Evolutionary conservation across 2,113 vertebrate genomes (phyloP), one percentile per base, ranked within the genome.

Genomic region (Chaetodon auriga): DNA sequence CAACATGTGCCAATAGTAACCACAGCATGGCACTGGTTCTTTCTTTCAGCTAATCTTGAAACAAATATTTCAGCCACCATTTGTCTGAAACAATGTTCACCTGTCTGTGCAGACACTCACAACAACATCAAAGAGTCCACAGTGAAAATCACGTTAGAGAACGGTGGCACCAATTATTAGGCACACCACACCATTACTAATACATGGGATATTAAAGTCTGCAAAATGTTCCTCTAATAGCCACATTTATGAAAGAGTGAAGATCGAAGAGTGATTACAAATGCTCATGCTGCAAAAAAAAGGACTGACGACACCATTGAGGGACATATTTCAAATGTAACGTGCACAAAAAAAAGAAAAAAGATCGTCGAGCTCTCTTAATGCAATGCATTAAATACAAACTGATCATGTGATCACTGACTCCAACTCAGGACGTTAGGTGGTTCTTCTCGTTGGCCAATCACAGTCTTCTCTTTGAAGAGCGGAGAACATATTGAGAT

Each of bases 391-490:
- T 15, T 15, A 2, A 18, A 79, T 7, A 11, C 46, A 60, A 18
- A 48, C 6, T 66, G 63, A 68, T 51, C 21, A 53, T 43, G 30
- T 35, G 61, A 4, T 57, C 69, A 45, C 4, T 18, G 41, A 21
- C 60, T 46, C 53, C 55, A 46, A 19, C 19, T 72, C n/a, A 58
- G 13, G 6, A 41, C 3, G 19, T 9, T 13, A 30, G 61, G 53
- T 25, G 36, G 45, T 60, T 4, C n/a, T 66, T 72, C 46, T 73
- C 13, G 4, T 38, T 60, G 57, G 66, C 85, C 85, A 87, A 87
- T 87, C 77, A 45, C 8, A 77, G 49, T 49, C 60, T 53, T 66
- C n/a, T 55, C 19, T 65, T 30, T 79, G 12, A 63, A 60, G 54
- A 79, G 43, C 45, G 57, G 54, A 75, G n/a, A 51, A 43, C 35